These are phyloP conservation scores for Ctena decussata DNA, from an alignment of 2,888 invertebrate genomes.

Conservation along the genomic window DNA sequence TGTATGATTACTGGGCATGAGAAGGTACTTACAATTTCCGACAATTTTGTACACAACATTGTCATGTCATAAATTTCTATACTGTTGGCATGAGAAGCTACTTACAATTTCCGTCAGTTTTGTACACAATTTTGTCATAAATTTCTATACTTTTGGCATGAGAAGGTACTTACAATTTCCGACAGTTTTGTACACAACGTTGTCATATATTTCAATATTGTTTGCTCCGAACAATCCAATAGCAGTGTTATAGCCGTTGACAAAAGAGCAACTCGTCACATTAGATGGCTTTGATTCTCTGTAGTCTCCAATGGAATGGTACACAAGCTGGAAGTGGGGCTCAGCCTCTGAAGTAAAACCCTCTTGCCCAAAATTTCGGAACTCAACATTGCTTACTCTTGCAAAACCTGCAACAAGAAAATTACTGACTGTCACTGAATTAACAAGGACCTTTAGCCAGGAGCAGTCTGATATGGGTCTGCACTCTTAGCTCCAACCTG, in stretches of 20 bases:
- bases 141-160: too few species aligned
- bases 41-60: too few species aligned
- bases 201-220: slow-evolving; percentile 71
- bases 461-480: too few species aligned
- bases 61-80: too few species aligned
- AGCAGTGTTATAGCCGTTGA: slow-evolving; percentile 75
- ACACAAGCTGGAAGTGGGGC: slow-evolving; percentile 76
- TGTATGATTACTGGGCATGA: too few species aligned
- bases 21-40: too few species aligned
- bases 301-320: slow-evolving; percentile 61
- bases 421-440: too few species aligned
- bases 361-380: slow-evolving; percentile 78
- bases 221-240: slow-evolving; percentile 74
- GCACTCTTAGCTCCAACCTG: too few species aligned
- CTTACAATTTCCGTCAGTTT: too few species aligned
- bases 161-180: slow-evolving; percentile 70
- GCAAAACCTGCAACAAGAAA: slow-evolving; percentile 73
- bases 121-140: too few species aligned
- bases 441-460: too few species aligned
- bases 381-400: slow-evolving; percentile 75
- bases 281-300: slow-evolving; percentile 68
- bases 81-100: too few species aligned
- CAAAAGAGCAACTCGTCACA: slow-evolving; percentile 73
- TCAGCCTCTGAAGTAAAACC: slow-evolving; percentile 75
- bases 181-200: slow-evolving; percentile 79